Percentiles rank a stretch among this genome's conserved stretches.
Evolutionary conservation across 2,888 invertebrate genomes (phyloP).

Genomic region (Chloromyia formosa): DNA sequence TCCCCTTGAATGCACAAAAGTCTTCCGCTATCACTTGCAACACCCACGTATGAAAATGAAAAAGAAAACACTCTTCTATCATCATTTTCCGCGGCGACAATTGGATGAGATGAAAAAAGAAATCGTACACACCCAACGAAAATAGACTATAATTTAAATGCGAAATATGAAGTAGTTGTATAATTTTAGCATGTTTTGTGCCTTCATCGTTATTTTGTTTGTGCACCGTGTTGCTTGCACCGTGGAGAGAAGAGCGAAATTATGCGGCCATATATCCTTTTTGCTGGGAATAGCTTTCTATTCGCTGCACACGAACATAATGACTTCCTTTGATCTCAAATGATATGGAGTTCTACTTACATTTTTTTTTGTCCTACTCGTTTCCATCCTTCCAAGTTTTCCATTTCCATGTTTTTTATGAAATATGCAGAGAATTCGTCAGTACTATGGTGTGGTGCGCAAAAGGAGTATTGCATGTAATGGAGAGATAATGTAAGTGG

Average conservation of each 20-base stretch:
- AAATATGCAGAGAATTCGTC: background rate
- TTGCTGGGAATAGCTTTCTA: constrained; percentile 17
- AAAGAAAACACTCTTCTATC: background rate
- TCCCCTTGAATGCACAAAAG: too few relatives aligned
- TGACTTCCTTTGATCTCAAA: constrained; percentile 44
- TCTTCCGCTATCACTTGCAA: too few relatives aligned
- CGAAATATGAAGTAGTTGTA: constrained; percentile 30
- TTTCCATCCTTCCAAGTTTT: background rate
- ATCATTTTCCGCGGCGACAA: constrained; percentile 1
- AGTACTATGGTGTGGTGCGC: background rate
- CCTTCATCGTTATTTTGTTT: constrained; percentile 22
- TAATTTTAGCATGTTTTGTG: constrained; percentile 9
- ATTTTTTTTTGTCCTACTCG: background rate
- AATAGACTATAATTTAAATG: background rate
- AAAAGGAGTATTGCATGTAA: constrained; percentile 14
- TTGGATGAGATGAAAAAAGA: constrained; percentile 9
- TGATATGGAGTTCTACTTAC: constrained; percentile 35
- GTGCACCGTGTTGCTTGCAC: background rate
- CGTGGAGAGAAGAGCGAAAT: constrained; percentile 24
- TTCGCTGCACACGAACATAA: constrained; percentile 43
- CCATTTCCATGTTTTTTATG: too few relatives aligned
- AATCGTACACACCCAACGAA: background rate
- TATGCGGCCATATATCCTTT: constrained; percentile 39
- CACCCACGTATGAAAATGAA: background rate
- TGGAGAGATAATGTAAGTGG: constrained; percentile 43